Evolutionary conservation across 2,888 invertebrate species (phyloP).

Genomic region (Sphaeridia pumilis): DNA sequence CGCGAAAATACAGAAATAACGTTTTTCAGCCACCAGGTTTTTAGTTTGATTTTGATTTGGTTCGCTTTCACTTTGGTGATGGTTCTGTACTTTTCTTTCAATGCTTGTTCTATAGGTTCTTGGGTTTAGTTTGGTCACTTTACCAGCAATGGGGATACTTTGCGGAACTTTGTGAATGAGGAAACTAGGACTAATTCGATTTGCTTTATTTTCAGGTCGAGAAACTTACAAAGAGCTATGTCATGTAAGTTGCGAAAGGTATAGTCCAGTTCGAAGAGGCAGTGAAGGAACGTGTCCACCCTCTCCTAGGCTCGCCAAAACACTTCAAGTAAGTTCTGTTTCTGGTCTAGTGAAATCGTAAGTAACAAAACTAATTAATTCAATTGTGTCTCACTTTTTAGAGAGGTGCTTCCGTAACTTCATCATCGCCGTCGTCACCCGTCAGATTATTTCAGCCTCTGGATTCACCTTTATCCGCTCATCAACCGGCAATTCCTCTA

Average conservation of each 20-base stretch:
- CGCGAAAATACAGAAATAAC: conserved; percentile 33
- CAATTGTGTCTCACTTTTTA: conserved; percentile 1
- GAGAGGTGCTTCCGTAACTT: conserved; percentile 34
- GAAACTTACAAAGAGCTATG: conserved; percentile 51
- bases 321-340: conserved; percentile 26
- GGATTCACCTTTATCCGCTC: conserved; percentile 30
- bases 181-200: neutral
- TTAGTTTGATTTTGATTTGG: conserved; percentile 18
- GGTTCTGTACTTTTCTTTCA: neutral
- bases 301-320: conserved; percentile 35
- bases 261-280: conserved; percentile 81
- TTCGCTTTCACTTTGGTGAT: conserved; percentile 10
- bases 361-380: neutral
- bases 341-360: neutral
- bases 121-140: neutral
- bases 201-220: conserved; percentile 40
- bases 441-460: conserved; percentile 33
- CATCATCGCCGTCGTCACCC: conserved; percentile 35
- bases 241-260: conserved; percentile 55
- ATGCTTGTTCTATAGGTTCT: neutral
- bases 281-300: conserved; percentile 53
- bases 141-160: neutral
- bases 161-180: neutral
- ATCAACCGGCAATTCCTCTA: conserved; percentile 19
- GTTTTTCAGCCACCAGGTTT: conserved; percentile 34